Evolutionary conservation across 2,113 vertebrate species (phyloP).

Genomic region (Gopherus evgoodei): DNA sequence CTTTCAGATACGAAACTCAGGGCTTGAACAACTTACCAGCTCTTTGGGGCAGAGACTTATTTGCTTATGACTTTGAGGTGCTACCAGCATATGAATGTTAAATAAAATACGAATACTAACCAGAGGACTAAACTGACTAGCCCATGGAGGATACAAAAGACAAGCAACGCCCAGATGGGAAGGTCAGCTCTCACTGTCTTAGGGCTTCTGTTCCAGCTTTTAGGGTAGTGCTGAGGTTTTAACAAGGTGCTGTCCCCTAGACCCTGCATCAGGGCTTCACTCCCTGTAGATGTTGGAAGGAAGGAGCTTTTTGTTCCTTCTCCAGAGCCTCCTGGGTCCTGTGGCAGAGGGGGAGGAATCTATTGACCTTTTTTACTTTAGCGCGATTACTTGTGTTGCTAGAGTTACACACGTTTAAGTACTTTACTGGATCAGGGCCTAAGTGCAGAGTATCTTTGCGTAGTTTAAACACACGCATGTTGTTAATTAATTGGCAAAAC

Average conservation of each 20-base stretch:
- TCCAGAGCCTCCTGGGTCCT: neutral
- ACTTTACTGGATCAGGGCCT: neutral
- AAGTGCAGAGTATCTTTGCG: neutral
- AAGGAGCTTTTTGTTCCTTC: neutral
- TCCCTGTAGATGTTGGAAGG: neutral
- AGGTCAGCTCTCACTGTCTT: neutral
- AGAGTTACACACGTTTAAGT: neutral
- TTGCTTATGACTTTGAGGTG: neutral
- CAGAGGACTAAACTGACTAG: fast-evolving
- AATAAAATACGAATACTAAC: neutral
- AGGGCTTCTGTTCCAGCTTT: neutral
- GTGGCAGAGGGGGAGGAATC: neutral
- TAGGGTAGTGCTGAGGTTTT: neutral
- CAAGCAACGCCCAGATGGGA: neutral
- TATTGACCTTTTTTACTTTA: neutral
- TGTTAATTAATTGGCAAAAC: neutral
- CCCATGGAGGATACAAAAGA: neutral
- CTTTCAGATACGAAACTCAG: neutral
- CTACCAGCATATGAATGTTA: fast-evolving
- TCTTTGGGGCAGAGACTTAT: fast-evolving
- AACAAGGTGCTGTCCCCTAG: neutral
- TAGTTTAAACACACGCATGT: neutral
- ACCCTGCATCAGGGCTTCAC: neutral
- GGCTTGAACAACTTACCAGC: fast-evolving
- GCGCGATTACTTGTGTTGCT: neutral